Evolutionary conservation across 1,140 invertebrate genomes (phyloP).

Genomic region (Drosophila paulistorum): DNA sequence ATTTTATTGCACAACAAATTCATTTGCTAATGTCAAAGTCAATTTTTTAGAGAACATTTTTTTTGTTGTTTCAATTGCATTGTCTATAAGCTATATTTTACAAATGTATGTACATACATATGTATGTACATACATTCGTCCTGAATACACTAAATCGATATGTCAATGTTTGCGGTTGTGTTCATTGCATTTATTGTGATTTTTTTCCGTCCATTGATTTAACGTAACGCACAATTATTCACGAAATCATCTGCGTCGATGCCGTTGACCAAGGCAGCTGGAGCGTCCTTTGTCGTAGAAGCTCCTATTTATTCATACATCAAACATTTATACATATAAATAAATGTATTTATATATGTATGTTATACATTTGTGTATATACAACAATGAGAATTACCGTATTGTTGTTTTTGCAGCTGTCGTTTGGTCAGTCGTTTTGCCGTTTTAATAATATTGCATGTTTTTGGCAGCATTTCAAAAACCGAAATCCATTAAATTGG

Average conservation of each 20-base stretch:
- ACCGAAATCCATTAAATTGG: constrained; percentile 23
- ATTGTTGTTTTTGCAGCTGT: constrained; percentile 15
- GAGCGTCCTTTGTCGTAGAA: background rate
- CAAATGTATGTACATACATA: constrained; percentile 1
- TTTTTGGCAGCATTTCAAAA: constrained; percentile 33
- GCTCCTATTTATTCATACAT: background rate
- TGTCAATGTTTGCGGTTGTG: constrained; percentile 8
- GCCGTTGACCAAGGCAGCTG: background rate
- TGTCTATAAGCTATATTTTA: constrained; percentile 14
- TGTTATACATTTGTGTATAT: background rate
- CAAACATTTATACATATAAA: background rate
- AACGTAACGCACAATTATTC: constrained; percentile 19
- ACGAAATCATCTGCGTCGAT: constrained; percentile 15
- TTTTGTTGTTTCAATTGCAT: background rate
- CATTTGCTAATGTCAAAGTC: constrained; percentile 7
- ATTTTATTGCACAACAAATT: constrained; percentile 7
- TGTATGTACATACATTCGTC: background rate
- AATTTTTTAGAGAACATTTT: constrained; percentile 20
- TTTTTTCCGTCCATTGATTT: constrained; percentile 14
- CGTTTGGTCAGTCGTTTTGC: background rate
- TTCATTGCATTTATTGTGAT: constrained; percentile 9
- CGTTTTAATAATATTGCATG: constrained; percentile 21
- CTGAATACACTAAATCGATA: background rate
- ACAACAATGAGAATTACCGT: background rate
- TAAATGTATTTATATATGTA: background rate